These are phyloP conservation scores for Hormaphis cornu DNA, from an alignment of 1,140 invertebrate species.

Conservation along the genomic window DNA sequence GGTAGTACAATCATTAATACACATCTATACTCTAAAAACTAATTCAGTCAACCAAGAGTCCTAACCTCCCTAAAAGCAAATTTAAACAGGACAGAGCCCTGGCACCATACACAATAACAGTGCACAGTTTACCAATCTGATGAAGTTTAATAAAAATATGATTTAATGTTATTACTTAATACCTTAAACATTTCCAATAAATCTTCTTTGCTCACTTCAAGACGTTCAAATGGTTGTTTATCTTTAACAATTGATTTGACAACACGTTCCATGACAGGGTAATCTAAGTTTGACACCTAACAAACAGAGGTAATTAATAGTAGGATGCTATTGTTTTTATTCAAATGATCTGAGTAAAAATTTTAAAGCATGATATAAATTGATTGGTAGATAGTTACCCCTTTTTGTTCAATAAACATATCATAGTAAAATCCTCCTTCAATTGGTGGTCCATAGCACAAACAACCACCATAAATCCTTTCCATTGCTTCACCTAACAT, in stretches of 20 bases:
- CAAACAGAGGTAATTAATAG: neutral
- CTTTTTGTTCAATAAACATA: conserved; percentile 75
- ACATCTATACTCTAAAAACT: too few species aligned
- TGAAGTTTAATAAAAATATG: neutral
- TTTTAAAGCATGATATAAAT: too few species aligned
- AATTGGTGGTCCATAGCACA: conserved; percentile 98
- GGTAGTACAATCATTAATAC: too few species aligned
- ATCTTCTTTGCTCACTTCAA: conserved; percentile 93
- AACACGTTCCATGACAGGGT: conserved; percentile 70
- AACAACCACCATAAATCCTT: conserved; percentile 85
- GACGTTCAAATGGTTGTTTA: conserved; percentile 91
- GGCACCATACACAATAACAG: too few species aligned
- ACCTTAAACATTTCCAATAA: conserved; percentile 92
- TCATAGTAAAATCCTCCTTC: conserved; percentile 98
- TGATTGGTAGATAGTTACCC: neutral
- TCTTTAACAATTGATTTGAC: conserved; percentile 85
- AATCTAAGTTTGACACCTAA: conserved; percentile 77
- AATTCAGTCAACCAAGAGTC: too few species aligned
- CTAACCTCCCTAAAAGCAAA: too few species aligned
- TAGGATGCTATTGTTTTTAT: too few species aligned
- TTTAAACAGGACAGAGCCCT: too few species aligned
- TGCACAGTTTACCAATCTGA: neutral
- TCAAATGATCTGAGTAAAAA: neutral
- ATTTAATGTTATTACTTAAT: neutral
- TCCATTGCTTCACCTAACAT: conserved; percentile 96